Conservation (phyloP, 2,888 invertebrate genomes). For the Lathronympha strigana region DNA sequence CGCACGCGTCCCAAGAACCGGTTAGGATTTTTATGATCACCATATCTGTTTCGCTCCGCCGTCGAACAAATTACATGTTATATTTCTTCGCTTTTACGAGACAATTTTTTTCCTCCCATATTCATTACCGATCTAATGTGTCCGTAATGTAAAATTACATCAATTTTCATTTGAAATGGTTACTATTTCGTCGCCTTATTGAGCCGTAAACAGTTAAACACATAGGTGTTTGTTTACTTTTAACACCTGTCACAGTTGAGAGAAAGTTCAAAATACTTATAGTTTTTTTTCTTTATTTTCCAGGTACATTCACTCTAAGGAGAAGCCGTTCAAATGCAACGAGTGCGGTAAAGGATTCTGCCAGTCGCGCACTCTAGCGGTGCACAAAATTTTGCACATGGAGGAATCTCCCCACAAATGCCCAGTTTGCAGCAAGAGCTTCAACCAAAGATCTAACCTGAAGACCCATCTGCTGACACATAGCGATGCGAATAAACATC, state of each 20-base stretch:
- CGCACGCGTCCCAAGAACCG: constrained; percentile 80
- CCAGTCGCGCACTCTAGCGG: constrained; percentile 97
- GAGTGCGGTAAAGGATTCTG: constrained; percentile 99
- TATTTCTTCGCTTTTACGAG: constrained; percentile 83
- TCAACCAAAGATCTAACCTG: constrained; percentile 96
- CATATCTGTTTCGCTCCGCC: constrained; percentile 81
- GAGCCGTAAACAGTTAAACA: constrained; percentile 59
- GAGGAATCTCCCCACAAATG: constrained; percentile 98
- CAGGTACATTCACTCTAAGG: constrained; percentile 99
- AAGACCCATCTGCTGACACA: constrained; percentile 96
- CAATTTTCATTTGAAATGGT: constrained; percentile 64
- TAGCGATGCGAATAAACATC: constrained; percentile 86
- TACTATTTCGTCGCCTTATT: constrained; percentile 60
- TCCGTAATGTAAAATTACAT: constrained; percentile 65
- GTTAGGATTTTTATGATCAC: constrained; percentile 81
- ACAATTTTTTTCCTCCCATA: constrained; percentile 67
- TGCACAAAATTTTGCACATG: constrained; percentile 97
- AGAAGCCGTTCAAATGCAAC: constrained; percentile 98
- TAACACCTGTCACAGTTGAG: constrained; percentile 47
- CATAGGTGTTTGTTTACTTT: constrained; percentile 61
- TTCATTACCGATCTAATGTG: constrained; percentile 73
- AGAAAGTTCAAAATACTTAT: constrained; percentile 54
- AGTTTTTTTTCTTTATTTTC: constrained; percentile 60
- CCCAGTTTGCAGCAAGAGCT: constrained; percentile 93
- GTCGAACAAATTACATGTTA: constrained; percentile 82